A percentile compares a stretch with the other conserved stretches of the same genome.
phyloP scores from a whole-genome alignment of 2,888 invertebrate species.

The Drosophila basisetae region DNA sequence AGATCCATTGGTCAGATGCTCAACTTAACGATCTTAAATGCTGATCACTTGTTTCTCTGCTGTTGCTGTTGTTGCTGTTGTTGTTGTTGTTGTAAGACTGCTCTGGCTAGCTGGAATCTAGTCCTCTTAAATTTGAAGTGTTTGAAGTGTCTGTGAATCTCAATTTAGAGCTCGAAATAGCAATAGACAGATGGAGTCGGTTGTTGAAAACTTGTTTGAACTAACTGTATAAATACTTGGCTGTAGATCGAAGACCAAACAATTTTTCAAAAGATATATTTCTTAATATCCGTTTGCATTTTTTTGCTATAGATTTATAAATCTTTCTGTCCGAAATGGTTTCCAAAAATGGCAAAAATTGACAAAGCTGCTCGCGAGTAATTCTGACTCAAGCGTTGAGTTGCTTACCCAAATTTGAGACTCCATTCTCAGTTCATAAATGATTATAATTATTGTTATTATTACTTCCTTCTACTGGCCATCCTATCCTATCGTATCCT shows the following conservation, averaged over 20 bases:
- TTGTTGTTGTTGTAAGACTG: neutral
- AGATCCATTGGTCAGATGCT: constrained; percentile 30
- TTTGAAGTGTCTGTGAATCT: neutral
- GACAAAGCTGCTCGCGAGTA: neutral
- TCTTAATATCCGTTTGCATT: neutral
- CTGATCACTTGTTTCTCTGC: neutral
- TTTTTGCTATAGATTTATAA: neutral
- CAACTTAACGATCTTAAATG: constrained; percentile 8
- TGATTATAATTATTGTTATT: no score
- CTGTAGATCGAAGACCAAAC: neutral
- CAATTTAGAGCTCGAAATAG: neutral
- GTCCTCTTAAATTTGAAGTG: neutral
- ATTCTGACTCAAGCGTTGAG: neutral
- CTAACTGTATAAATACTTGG: neutral
- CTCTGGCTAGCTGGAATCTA: neutral
- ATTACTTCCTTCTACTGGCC: neutral
- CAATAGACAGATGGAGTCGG: neutral
- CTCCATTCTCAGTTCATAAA: neutral
- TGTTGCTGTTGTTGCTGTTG: no score
- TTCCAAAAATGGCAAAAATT: neutral
- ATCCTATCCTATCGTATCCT: no score
- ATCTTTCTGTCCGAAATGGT: neutral
- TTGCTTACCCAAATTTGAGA: neutral
- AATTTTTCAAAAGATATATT: neutral
- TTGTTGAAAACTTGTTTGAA: neutral